These are phyloP conservation scores for Himalopsyche phryganea DNA, from an alignment of 1,140 invertebrate species.

Conservation along the genomic window DNA sequence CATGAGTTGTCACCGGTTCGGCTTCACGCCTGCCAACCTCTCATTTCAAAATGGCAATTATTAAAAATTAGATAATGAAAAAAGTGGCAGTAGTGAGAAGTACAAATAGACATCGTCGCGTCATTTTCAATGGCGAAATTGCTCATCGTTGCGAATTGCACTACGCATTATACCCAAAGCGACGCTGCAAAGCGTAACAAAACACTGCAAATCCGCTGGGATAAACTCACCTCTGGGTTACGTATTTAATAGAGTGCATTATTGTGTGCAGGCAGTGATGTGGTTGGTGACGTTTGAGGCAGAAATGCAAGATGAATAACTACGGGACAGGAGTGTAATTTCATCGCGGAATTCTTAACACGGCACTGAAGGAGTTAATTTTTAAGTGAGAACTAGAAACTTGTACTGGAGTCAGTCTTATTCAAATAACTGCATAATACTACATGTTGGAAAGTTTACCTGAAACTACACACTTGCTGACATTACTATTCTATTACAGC, in stretches of 20 bases:
- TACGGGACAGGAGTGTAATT: neutral
- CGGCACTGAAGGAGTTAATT: no score
- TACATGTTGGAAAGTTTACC: neutral
- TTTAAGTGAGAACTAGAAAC: neutral
- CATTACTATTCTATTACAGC: no score
- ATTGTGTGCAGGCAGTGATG: neutral
- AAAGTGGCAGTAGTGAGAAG: conserved; percentile 23
- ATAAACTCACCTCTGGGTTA: no score
- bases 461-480: no score
- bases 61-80: conserved; percentile 35
- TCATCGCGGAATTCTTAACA: neutral
- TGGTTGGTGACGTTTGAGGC: neutral
- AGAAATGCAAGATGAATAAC: neutral
- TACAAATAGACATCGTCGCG: neutral
- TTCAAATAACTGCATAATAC: neutral
- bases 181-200: no score
- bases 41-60: conserved; percentile 34
- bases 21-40: conserved; percentile 19
- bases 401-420: neutral
- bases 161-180: conserved; percentile 6
- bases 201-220: no score
- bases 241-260: no score
- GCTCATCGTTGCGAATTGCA: conserved; percentile 30
- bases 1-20: conserved; percentile 6
- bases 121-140: conserved; percentile 29